phyloP scores from a whole-genome alignment of 1,140 invertebrate species.

The Drosophila kohkoa region DNA sequence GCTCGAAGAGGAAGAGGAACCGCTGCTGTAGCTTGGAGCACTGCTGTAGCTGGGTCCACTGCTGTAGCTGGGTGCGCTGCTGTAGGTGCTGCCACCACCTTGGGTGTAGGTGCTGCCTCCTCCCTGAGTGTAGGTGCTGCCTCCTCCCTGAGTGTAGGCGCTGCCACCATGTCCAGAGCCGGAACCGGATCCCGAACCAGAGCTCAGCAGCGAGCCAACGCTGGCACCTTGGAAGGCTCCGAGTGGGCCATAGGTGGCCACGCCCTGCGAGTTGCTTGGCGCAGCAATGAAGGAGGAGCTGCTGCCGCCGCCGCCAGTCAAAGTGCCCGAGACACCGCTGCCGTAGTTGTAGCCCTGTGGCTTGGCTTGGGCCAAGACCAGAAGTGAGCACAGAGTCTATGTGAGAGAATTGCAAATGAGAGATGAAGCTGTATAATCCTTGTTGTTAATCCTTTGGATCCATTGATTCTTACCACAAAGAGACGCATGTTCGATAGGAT shows the following conservation, averaged over 20 bases:
- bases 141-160: not conserved
- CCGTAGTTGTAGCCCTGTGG: constrained; percentile 80
- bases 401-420: constrained; percentile 5
- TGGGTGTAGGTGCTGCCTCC: not conserved
- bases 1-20: not conserved
- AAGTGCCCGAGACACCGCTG: constrained; percentile 67
- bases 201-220: constrained; percentile 61
- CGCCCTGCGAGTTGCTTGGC: constrained; percentile 53
- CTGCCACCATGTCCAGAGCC: constrained; percentile 11
- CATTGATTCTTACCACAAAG: constrained; percentile 68
- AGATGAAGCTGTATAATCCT: not conserved
- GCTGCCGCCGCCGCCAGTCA: constrained; percentile 30
- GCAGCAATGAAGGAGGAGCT: constrained; percentile 45
- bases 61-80: constrained; percentile 1
- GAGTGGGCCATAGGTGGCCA: constrained; percentile 63
- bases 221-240: constrained; percentile 70
- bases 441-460: constrained; percentile 20
- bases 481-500: constrained; percentile 59
- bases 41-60: constrained; percentile 4
- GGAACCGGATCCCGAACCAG: constrained; percentile 1
- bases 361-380: constrained; percentile 65
- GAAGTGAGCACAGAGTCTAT: constrained; percentile 66
- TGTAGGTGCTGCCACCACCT: not conserved
- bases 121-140: not conserved
- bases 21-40: not conserved